These are phyloP conservation scores for Agrilus mali DNA, from an alignment of 2,888 invertebrate genomes.

Conservation along the genomic window DNA sequence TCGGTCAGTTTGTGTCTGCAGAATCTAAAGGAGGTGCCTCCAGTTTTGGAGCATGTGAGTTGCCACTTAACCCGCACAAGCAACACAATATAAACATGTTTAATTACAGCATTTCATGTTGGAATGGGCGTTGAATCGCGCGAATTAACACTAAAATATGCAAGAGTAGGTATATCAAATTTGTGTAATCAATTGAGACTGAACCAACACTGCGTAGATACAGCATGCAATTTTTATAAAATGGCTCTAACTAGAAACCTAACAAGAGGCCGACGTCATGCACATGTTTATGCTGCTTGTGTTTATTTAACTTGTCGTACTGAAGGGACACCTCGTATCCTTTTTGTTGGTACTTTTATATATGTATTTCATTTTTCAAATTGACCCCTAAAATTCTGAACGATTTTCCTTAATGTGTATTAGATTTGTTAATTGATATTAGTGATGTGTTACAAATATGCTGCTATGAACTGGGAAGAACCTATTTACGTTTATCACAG, in stretches of 20 bases:
- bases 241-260: slow-evolving; percentile 73
- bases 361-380: background rate
- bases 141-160: slow-evolving; percentile 83
- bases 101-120: slow-evolving; percentile 55
- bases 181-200: slow-evolving; percentile 79
- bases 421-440: slow-evolving; percentile 91
- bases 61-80: background rate
- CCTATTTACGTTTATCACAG: slow-evolving; percentile 78
- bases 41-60: slow-evolving; percentile 60
- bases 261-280: slow-evolving; percentile 82
- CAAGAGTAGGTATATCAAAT: slow-evolving; percentile 70
- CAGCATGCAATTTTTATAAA: slow-evolving; percentile 87
- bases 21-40: slow-evolving; percentile 78
- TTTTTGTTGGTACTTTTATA: slow-evolving; percentile 27
- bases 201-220: slow-evolving; percentile 85
- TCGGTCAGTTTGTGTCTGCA: slow-evolving; percentile 87
- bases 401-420: slow-evolving; percentile 27
- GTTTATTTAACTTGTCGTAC: slow-evolving; percentile 94
- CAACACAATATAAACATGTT: background rate
- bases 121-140: slow-evolving; percentile 80
- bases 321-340: slow-evolving; percentile 88
- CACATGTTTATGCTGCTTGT: slow-evolving; percentile 91
- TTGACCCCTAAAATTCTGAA: background rate
- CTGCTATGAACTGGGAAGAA: slow-evolving; percentile 89
- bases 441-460: slow-evolving; percentile 96